A percentile compares a stretch with the other conserved stretches of the same genome.
phyloP scores from a whole-genome alignment of 2,797 vertebrate genomes.

The Sebastes vulpes region DNA sequence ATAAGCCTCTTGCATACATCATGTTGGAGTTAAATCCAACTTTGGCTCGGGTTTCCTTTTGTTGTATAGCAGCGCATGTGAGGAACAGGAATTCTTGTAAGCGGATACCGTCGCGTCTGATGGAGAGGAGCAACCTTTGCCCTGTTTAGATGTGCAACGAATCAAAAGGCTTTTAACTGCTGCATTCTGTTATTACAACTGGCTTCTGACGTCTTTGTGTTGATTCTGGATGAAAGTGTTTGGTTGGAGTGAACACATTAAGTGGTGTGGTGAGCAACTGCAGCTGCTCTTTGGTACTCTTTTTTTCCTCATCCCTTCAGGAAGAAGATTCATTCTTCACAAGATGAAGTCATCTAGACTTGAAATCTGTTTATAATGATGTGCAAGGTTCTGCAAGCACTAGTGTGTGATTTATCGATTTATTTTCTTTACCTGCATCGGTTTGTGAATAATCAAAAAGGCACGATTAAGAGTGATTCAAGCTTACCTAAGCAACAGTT shows the following conservation, averaged over 20 bases:
- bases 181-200: conserved; percentile 36
- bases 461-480: background rate
- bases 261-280: conserved; percentile 3
- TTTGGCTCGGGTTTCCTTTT: conserved; percentile 54
- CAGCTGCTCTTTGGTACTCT: conserved; percentile 30
- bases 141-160: conserved; percentile 20
- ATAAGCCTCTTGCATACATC: conserved; percentile 47
- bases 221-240: conserved; percentile 30
- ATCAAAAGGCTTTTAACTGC: conserved; percentile 8
- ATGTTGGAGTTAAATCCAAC: conserved; percentile 11
- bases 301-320: background rate
- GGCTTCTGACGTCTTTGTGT: conserved; percentile 5
- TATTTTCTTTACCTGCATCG: background rate
- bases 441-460: background rate
- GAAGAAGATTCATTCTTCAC: background rate
- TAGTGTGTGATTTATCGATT: background rate
- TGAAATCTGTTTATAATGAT: conserved; percentile 4
- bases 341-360: background rate
- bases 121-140: conserved; percentile 34
- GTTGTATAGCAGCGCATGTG: conserved; percentile 33
- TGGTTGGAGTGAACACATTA: conserved; percentile 15
- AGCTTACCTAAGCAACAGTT: background rate
- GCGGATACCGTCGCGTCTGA: conserved; percentile 13
- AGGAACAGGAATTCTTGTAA: conserved; percentile 46
- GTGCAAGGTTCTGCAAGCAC: background rate